A percentile compares a stretch with the other conserved stretches of the same genome.
phyloP scores from a whole-genome alignment of 1,140 invertebrate species.

The Philaenus spumarius region DNA sequence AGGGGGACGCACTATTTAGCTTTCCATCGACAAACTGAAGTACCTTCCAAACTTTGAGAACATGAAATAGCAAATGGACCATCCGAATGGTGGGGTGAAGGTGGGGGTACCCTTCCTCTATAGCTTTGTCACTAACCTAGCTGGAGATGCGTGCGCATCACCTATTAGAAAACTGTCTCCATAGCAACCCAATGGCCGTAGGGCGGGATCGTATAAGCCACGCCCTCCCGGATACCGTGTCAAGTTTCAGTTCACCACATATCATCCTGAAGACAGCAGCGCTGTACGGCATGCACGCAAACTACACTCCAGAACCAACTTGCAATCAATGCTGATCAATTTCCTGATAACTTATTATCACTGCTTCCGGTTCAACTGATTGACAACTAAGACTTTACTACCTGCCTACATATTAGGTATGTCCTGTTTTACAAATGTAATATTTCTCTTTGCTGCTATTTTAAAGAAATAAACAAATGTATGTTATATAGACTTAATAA shows the following conservation, averaged over 20 bases:
- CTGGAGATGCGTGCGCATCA: not conserved
- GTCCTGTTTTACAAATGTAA: too few relatives aligned
- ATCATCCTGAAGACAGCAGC: slow-evolving; percentile 1
- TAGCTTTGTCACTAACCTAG: too few relatives aligned
- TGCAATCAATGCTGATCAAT: not conserved
- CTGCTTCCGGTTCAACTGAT: slow-evolving; percentile 7
- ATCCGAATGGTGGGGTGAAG: not conserved
- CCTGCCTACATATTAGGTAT: too few relatives aligned
- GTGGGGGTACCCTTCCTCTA: too few relatives aligned
- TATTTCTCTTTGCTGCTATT: too few relatives aligned
- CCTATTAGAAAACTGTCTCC: not conserved
- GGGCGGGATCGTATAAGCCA: slow-evolving; percentile 1
- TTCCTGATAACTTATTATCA: slow-evolving; percentile 4
- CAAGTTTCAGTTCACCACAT: slow-evolving; percentile 7
- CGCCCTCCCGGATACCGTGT: not conserved
- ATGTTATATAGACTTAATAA: too few relatives aligned
- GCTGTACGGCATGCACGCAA: slow-evolving; percentile 7
- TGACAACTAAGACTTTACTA: not conserved
- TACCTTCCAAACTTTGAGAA: slow-evolving; percentile 31
- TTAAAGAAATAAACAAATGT: too few relatives aligned
- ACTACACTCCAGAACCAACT: slow-evolving; percentile 6
- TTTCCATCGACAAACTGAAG: slow-evolving; percentile 35
- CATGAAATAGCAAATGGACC: slow-evolving; percentile 25
- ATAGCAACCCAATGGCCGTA: slow-evolving; percentile 10
- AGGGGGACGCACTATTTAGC: slow-evolving; percentile 33